Conservation (phyloP, 2,797 vertebrate species). For the Linurgus olivaceus region DNA sequence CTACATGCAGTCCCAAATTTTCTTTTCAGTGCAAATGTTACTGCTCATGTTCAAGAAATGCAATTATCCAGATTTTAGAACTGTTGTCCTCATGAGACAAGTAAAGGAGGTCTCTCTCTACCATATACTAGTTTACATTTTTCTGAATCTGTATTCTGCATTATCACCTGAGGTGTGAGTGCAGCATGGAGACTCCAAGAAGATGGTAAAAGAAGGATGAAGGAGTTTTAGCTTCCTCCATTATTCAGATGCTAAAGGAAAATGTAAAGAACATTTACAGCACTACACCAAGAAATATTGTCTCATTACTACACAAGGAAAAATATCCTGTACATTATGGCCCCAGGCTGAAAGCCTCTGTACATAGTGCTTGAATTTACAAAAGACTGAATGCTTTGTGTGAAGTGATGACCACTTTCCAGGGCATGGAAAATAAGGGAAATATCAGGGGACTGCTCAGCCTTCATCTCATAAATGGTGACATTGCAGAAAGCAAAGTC, state of each 20-base stretch:
- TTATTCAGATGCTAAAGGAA: not conserved
- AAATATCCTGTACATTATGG: not conserved
- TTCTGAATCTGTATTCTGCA: not conserved
- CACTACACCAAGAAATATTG: not conserved
- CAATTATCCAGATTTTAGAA: not conserved
- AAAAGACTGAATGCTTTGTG: not conserved
- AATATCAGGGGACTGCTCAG: not conserved
- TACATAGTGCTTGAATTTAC: not conserved
- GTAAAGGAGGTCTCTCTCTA: not conserved
- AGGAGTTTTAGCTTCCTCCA: not conserved
- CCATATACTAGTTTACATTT: not conserved
- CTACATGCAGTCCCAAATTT: not conserved
- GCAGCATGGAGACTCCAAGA: not conserved
- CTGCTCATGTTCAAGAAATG: rapidly evolving
- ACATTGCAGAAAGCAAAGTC: not conserved
- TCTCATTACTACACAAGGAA: not conserved
- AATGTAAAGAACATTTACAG: not conserved
- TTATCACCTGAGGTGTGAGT: not conserved
- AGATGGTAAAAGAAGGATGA: not conserved
- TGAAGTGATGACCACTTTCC: not conserved
- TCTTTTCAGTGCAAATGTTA: not conserved
- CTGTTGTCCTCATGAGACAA: not conserved
- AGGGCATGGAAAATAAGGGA: not conserved
- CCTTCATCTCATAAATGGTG: not conserved
- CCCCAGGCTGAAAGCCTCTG: not conserved